These are phyloP conservation scores for Notodonta dromedarius DNA, from an alignment of 2,888 invertebrate species.

Conservation along the genomic window DNA sequence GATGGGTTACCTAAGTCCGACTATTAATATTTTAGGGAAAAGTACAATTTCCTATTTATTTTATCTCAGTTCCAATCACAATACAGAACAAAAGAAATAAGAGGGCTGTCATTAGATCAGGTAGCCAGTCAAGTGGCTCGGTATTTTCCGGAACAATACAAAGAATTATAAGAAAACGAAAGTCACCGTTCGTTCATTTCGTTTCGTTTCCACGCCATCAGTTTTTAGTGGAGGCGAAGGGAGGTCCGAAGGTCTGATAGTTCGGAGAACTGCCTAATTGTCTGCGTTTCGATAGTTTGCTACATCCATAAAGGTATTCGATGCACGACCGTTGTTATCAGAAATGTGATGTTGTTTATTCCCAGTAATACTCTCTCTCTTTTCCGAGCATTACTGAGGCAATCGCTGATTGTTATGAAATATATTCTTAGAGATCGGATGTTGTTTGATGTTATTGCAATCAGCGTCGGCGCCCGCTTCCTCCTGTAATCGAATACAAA, in stretches of 20 bases:
- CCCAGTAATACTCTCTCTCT: constrained; percentile 20
- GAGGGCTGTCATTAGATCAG: constrained; percentile 55
- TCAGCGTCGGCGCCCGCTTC: background rate
- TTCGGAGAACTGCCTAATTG: constrained; percentile 58
- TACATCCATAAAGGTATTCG: constrained; percentile 26
- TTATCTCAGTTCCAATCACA: background rate
- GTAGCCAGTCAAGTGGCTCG: constrained; percentile 53
- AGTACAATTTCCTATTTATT: background rate
- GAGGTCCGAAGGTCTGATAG: constrained; percentile 54
- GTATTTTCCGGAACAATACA: constrained; percentile 63
- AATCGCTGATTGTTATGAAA: constrained; percentile 30
- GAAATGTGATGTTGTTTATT: constrained; percentile 31
- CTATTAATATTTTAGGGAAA: background rate
- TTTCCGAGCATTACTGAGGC: constrained; percentile 22
- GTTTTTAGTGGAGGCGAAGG: constrained; percentile 63
- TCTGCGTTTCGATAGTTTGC: constrained; percentile 41
- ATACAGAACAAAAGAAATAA: constrained; percentile 42
- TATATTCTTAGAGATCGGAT: constrained; percentile 26
- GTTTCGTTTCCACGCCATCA: constrained; percentile 71
- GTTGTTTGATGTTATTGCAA: constrained; percentile 29
- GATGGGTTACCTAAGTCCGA: no score
- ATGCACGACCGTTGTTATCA: constrained; percentile 21
- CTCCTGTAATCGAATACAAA: background rate
- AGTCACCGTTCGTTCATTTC: constrained; percentile 79
- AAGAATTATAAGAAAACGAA: constrained; percentile 73